phyloP scores from a whole-genome alignment of 2,797 vertebrate genomes.

The Pangasius djambal region DNA sequence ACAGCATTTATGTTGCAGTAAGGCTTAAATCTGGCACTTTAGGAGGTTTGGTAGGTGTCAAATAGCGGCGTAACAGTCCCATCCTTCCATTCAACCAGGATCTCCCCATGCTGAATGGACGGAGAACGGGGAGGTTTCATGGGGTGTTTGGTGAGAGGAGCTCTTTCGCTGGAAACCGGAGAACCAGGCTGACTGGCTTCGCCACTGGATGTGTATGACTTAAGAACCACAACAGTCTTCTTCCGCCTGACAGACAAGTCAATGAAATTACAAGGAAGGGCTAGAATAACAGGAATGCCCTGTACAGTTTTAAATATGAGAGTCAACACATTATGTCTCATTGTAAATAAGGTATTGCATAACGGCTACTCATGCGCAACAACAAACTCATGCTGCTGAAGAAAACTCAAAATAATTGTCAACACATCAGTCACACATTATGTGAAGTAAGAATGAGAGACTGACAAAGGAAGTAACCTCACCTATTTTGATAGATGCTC shows the following conservation, averaged over 20 bases:
- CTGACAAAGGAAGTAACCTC: conserved; percentile 53
- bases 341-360: background rate
- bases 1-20: background rate
- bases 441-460: background rate
- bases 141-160: conserved; percentile 70
- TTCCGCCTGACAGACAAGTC: conserved; percentile 69
- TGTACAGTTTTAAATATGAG: background rate
- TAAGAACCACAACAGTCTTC: conserved; percentile 82
- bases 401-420: background rate
- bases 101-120: conserved; percentile 78
- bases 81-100: conserved; percentile 88
- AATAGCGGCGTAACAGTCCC: conserved; percentile 85
- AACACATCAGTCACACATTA: background rate
- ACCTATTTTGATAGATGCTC: conserved; percentile 84
- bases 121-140: conserved; percentile 72
- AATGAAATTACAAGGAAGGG: background rate
- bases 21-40: conserved; percentile 36
- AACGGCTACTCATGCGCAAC: background rate
- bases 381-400: background rate
- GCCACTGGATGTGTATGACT: conserved; percentile 70
- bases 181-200: conserved; percentile 68
- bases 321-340: background rate
- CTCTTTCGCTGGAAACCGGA: conserved; percentile 69
- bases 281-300: background rate
- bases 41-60: conserved; percentile 64